Evolutionary conservation across 2,113 vertebrate species (phyloP).

Genomic region (Poeciliopsis turrubarensis): DNA sequence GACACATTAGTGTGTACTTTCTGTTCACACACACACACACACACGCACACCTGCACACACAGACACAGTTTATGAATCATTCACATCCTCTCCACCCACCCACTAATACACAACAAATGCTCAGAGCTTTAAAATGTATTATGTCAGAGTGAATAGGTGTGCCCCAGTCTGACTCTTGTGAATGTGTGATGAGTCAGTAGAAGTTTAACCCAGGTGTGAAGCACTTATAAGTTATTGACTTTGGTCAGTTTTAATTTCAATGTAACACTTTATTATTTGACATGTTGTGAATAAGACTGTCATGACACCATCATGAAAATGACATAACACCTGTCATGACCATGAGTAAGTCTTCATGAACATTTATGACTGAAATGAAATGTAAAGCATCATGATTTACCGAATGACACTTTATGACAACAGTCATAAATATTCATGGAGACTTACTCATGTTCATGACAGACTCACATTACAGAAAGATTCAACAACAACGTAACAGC

Average conservation of each 20-base stretch:
- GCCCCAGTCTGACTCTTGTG: slow-evolving; percentile 66
- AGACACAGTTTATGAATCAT: slow-evolving; percentile 53
- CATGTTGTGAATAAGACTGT: no score
- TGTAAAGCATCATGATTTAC: no score
- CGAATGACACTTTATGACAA: no score
- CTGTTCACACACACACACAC: background rate
- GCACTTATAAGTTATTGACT: slow-evolving; percentile 78
- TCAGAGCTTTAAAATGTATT: slow-evolving; percentile 44
- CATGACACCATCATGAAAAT: no score
- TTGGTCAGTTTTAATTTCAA: slow-evolving; percentile 68
- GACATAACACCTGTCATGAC: no score
- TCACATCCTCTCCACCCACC: slow-evolving; percentile 45
- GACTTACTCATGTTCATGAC: no score
- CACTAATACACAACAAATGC: slow-evolving; percentile 36
- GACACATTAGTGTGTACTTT: slow-evolving; percentile 34
- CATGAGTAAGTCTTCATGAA: no score
- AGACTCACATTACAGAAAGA: background rate
- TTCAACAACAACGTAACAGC: no score
- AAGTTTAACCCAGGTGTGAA: slow-evolving; percentile 73
- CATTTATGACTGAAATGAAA: no score
- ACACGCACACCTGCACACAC: background rate
- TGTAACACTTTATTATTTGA: slow-evolving; percentile 23
- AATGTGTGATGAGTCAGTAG: slow-evolving; percentile 77
- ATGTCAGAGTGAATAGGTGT: slow-evolving; percentile 65
- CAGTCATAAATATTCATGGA: no score